phyloP scores from a whole-genome alignment of 2,888 invertebrate genomes.

The Rhimphoctona megacephalus region DNA sequence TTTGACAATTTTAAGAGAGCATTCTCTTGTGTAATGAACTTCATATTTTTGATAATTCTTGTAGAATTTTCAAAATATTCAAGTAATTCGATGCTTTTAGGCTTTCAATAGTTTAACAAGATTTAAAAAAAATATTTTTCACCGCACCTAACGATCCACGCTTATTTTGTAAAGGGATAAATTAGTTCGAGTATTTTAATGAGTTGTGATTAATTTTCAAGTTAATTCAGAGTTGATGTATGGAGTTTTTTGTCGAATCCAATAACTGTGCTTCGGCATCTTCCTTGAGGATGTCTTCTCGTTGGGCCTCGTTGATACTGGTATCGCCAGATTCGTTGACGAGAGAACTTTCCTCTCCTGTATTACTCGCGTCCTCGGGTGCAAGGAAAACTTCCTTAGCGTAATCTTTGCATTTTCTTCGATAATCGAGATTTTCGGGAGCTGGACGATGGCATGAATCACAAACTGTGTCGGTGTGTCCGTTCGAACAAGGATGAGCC shows the following conservation, averaged over 20 bases:
- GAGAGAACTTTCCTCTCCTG: slow-evolving; percentile 81
- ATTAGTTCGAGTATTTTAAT: not conserved
- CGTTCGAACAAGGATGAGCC: slow-evolving; percentile 82
- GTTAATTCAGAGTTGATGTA: slow-evolving; percentile 56
- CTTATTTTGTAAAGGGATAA: not conserved
- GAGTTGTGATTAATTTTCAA: not conserved
- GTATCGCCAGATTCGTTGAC: slow-evolving; percentile 78
- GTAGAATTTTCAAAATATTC: not conserved
- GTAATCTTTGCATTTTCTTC: slow-evolving; percentile 76
- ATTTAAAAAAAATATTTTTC: not conserved
- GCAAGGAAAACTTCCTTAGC: slow-evolving; percentile 79
- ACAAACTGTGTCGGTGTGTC: slow-evolving; percentile 83
- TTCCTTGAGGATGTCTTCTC: slow-evolving; percentile 77
- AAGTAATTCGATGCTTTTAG: not conserved
- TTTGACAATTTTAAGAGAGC: too few species aligned
- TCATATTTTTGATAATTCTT: not conserved
- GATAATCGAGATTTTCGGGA: slow-evolving; percentile 78
- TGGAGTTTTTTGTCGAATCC: slow-evolving; percentile 58
- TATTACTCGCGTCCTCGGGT: slow-evolving; percentile 81
- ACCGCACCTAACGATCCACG: not conserved
- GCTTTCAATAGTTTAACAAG: not conserved
- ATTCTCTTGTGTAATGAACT: too few species aligned
- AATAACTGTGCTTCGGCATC: slow-evolving; percentile 77
- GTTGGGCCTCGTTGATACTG: slow-evolving; percentile 70
- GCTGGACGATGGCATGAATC: slow-evolving; percentile 83